These are phyloP conservation scores for Cirrhinus molitorella DNA, from an alignment of 2,797 vertebrate species.

Conservation along the genomic window DNA sequence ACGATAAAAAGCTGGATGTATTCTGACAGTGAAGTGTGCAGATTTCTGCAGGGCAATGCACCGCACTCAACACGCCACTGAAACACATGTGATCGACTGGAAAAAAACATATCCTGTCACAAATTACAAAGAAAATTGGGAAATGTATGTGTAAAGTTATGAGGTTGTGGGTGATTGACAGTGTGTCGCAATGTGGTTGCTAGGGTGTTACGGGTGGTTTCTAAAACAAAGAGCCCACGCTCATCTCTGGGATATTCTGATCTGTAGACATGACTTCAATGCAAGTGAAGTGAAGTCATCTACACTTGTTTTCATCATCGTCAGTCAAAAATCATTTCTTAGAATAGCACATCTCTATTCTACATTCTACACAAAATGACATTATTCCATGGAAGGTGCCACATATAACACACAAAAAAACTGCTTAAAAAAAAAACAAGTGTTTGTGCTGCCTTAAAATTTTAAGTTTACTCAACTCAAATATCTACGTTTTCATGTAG, in stretches of 20 bases:
- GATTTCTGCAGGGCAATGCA: conserved; percentile 38
- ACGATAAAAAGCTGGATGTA: not conserved
- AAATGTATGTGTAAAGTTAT: not conserved
- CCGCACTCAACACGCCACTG: not conserved
- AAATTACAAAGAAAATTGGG: not conserved
- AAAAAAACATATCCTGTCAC: not conserved
- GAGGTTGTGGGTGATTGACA: not conserved
- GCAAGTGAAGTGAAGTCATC: not conserved
- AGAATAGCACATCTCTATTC: not conserved
- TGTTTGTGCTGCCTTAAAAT: no score
- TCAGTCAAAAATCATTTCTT: not conserved
- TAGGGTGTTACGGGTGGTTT: not conserved
- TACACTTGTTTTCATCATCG: not conserved
- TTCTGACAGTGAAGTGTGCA: conserved; percentile 23
- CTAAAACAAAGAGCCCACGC: not conserved
- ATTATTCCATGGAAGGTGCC: no score
- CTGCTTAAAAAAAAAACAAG: no score
- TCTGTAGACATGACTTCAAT: not conserved
- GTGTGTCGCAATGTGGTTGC: not conserved
- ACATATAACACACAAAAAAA: no score
- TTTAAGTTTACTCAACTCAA: no score
- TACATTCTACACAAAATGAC: not conserved
- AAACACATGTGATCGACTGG: not conserved
- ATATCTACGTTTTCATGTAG: no score
- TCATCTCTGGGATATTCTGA: not conserved